These are phyloP conservation scores for Romanogobio albipinnatus DNA, from an alignment of 2,113 vertebrate species.

Conservation along the genomic window DNA sequence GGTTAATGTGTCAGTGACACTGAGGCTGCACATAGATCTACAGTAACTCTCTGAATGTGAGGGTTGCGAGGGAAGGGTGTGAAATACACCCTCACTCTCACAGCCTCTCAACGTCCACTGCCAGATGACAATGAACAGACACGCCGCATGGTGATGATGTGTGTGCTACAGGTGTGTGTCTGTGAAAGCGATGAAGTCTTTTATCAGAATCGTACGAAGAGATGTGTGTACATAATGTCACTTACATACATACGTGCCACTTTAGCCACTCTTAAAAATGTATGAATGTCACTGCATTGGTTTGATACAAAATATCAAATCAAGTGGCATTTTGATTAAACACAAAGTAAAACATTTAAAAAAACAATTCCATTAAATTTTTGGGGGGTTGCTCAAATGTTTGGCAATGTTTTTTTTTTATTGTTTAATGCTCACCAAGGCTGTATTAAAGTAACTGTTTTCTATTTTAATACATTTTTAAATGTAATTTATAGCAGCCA, in stretches of 20 bases:
- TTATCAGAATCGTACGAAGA: not conserved
- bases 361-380: not conserved
- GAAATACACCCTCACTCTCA: slow-evolving; percentile 22
- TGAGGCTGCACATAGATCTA: not conserved
- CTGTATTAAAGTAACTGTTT: not conserved
- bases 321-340: not conserved
- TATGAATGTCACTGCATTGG: not conserved
- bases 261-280: slow-evolving; percentile 1
- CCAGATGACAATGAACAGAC: slow-evolving; percentile 27
- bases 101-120: slow-evolving; percentile 19
- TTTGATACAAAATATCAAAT: not conserved
- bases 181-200: slow-evolving; percentile 25
- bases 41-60: not conserved
- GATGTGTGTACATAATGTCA: slow-evolving; percentile 9
- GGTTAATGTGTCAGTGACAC: not conserved
- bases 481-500: not conserved
- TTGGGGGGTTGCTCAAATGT: too few species aligned
- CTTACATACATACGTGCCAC: not conserved
- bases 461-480: not conserved
- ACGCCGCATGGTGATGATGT: not conserved
- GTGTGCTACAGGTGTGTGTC: slow-evolving; percentile 11
- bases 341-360: not conserved
- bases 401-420: too few species aligned
- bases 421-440: not conserved
- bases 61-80: slow-evolving; percentile 20